Evolutionary conservation across 2,113 vertebrate species (phyloP), one percentile per base, ranked within the genome.

Genomic region (Symphodus melops): DNA sequence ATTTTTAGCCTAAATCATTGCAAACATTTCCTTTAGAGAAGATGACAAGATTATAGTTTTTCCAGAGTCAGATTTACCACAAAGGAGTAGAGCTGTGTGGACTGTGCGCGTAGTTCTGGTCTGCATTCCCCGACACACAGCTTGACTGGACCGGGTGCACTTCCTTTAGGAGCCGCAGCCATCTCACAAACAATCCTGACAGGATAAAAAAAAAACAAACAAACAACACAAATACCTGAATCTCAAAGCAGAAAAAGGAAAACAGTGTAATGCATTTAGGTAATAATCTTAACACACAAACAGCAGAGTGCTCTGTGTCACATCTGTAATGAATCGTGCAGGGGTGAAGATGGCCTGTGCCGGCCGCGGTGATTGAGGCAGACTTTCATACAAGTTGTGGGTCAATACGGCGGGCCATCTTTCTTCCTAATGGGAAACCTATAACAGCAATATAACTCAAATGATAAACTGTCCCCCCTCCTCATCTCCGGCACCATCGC

Each of bases 171-270:
- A 0, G 97, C 94, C 3, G 92, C 94, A 8, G 94, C 93, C 97
- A 99, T 99, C 87, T 99, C 96, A 76, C 98, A 99, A 77, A 99
- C 97, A 55, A 99, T 98, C 94, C 98, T 99, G 92, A 23, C 88
- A 25, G 25, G 23, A 68, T 44, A 74, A 6, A 60, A 20, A 65
- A 54, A 1, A 44, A 1, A 63, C 16, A 55, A 20, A 74, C 8
- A 60, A 20, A 65, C 51, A 1, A 44, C 2, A 63, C 16, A 55
- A 20, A 56, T 42, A 17, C 20, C 46, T 48, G 44, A 59, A 68
- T 23, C 61, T n/a, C 6, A 37, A 8, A 13, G 39, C 55, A 64
- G 19, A 69, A 33, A 46, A 77, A 59, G 48, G 25, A n/a, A 68
- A 33, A 41, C 42, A 74, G 33, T n/a, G 37, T 61, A 2, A 3